phyloP scores from a whole-genome alignment of 1,140 invertebrate species.

The Caerostris darwini region DNA sequence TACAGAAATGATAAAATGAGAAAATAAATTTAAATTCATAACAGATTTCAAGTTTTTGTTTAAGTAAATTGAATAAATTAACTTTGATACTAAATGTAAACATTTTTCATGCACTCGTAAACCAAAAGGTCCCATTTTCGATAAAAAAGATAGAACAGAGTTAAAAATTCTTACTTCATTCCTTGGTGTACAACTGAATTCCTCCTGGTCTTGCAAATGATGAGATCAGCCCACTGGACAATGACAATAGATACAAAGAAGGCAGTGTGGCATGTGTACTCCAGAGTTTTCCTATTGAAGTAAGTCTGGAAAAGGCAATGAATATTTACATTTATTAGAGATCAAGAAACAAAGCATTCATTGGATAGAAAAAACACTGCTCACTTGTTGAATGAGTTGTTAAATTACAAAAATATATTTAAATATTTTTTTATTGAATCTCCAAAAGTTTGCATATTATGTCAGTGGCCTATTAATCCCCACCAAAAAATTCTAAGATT shows the following conservation, averaged over 20 bases:
- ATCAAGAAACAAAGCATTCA: background rate
- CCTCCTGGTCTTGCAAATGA: slow-evolving; percentile 87
- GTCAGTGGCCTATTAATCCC: too few species aligned
- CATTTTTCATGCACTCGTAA: background rate
- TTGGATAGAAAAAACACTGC: background rate
- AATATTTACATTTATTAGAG: background rate
- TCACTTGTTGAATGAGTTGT: background rate
- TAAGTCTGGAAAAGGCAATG: slow-evolving; percentile 82
- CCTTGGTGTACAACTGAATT: slow-evolving; percentile 86
- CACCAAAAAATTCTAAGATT: too few species aligned
- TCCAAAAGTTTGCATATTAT: background rate
- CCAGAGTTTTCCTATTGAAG: slow-evolving; percentile 85
- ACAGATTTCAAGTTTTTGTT: background rate
- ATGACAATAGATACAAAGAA: slow-evolving; percentile 88
- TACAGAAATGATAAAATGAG: background rate
- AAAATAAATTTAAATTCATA: background rate
- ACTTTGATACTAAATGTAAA: background rate
- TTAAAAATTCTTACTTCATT: slow-evolving; percentile 82
- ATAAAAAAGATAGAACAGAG: too few species aligned
- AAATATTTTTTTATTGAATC: background rate
- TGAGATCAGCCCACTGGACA: slow-evolving; percentile 87
- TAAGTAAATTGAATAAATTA: background rate
- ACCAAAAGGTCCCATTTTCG: background rate
- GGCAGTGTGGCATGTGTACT: slow-evolving; percentile 87
- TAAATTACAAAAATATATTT: background rate